Evolutionary conservation across 2,888 invertebrate species (phyloP), one percentile per base, ranked within the genome.

Genomic region (Ormyrus labotus): DNA sequence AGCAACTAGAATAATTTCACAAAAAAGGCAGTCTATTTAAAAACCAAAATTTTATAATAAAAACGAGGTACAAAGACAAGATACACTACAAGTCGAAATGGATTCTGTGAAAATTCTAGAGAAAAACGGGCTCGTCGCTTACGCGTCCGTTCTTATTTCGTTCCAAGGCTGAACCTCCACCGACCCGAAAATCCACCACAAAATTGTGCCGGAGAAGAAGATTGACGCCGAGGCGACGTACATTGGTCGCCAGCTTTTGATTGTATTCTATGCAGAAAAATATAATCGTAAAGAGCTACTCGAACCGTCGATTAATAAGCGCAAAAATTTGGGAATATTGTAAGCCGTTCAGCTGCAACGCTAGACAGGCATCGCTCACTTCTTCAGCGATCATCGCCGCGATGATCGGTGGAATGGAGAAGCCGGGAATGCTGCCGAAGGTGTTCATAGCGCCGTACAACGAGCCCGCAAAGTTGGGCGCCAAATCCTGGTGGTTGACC

Each of bases 241-340:
- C 71, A 96, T 93, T 51, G 93, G 92, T 71, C 95, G 93, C 96
- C 96, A 96, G 89, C 96, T 94, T 45, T 93, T 92, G 74, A 96
- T 92, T n/a, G 95, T 95, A 83, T 95, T 96, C 95, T 96, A 88
- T 2, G 34, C 34, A 34, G 34, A 34, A 34, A 34, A 34, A 34
- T 34, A 19, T 19, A 13, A 13, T 13, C 13, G 13, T 13, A 13
- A 13, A 13, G 13, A 13, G 13, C 13, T 13, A 13, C 13, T 13
- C 13, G 13, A 13, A 13, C 13, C 13, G 13, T 13, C 13, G 13
- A 13, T 13, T 13, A 13, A 19, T 19, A 34, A 34, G 34, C 3
- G 34, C 0, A 48, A 34, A 34, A 34, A 4, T 34, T 34, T 34
- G 34, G 2, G 4, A 34, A 34, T 34, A 34, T 34, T 61, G 34